phyloP scores from a whole-genome alignment of 2,113 vertebrate species.

The Mormyrus iriodes region DNA sequence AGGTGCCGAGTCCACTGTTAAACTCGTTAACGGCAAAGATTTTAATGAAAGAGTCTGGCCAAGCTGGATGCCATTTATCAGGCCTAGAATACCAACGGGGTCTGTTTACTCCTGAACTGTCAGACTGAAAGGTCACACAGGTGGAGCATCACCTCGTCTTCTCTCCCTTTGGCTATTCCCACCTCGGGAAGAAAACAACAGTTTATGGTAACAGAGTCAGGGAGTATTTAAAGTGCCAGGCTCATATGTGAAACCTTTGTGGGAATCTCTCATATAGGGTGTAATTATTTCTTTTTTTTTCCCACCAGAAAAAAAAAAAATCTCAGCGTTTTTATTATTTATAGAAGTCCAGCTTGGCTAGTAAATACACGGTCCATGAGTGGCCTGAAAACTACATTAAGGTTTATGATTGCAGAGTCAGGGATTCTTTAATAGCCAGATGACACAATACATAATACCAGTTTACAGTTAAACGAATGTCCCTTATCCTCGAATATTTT shows the following conservation, averaged over 20 bases:
- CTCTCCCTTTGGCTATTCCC: background rate
- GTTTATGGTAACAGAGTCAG: background rate
- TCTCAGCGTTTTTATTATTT: slow-evolving; percentile 67
- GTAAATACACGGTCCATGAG: slow-evolving; percentile 48
- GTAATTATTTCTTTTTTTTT: slow-evolving; percentile 69
- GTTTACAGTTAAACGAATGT: background rate
- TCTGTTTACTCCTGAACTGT: background rate
- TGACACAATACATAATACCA: background rate
- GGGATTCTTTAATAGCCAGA: slow-evolving; percentile 21
- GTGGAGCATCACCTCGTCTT: background rate
- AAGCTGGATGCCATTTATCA: background rate
- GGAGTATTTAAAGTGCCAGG: background rate
- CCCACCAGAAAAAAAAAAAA: slow-evolving; percentile 70
- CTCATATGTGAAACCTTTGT: background rate
- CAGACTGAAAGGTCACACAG: background rate
- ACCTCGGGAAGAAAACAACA: background rate
- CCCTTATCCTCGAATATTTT: background rate
- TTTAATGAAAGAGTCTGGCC: background rate
- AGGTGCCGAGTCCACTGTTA: background rate
- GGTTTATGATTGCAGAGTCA: slow-evolving; percentile 45
- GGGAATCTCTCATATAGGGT: slow-evolving; percentile 41
- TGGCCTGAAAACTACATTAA: slow-evolving; percentile 65
- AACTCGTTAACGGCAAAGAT: background rate
- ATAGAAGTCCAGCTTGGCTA: slow-evolving; percentile 38
- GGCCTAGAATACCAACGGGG: background rate